Evolutionary conservation across 30 jellyfish, hydroid and myxozoan species (phyloP), one percentile per base, ranked within the genome.

Genomic region (Cassiopea xamachana): DNA sequence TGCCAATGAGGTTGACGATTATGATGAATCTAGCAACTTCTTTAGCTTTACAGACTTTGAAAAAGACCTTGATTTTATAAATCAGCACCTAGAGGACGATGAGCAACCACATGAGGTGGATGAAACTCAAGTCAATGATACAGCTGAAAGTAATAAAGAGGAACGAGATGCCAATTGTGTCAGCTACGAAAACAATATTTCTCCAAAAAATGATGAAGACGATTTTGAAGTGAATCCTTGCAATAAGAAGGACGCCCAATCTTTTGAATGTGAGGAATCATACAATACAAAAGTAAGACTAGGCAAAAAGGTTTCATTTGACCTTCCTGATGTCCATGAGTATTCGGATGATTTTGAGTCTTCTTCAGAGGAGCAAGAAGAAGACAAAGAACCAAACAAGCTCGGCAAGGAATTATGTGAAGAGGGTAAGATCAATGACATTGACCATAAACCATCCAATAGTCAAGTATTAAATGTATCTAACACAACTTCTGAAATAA

Each of bases 21-120:
- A 10, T 55, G 64, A 55, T 3, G 12, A 10, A 3, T 55, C 12
- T 55, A 10, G 64, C 64, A 55, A 10, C 12, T 55, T 10, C 7
- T 78, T 78, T 75, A 78, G 46, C 81, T 85, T 85, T 60, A 89
- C 48, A 49, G 94, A 80, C 47, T 87, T 87, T 19, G 94, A 78
- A 27, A 79, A 77, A 2, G 94, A 87, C 77, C 19, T 87, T 27
- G 94, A 87, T 64, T 76, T 76, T 59, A 87, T 87, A 15, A 77
- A 76, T 27, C 77, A 87, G 69, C 82, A 77, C n/a, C 55, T 70
- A 13, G 78, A 76, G 9, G 89, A 60, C 16, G 84, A 69, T 7
- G 81, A 82, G 51, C 60, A 46, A 13, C 46, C 39, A 43, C 17
- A 8, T 69, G 15, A 69, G 15, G 48, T 4, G 45, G 78, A 17